Evolutionary conservation across 2,797 vertebrate species (phyloP).

Genomic region (Luscinia megarhynchos): DNA sequence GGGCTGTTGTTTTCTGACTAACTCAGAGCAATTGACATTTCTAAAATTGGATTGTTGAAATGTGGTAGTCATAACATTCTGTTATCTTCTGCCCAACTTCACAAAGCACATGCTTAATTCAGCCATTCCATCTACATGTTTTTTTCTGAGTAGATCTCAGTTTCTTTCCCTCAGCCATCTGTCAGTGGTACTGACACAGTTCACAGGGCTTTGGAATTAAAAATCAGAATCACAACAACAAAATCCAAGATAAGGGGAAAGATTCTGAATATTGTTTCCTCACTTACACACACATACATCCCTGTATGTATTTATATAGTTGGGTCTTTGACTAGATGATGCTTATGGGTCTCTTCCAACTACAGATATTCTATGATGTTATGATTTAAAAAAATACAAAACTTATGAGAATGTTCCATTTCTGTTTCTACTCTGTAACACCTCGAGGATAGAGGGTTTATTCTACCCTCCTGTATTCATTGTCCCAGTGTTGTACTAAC

Average conservation of each 20-base stretch:
- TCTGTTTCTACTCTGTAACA: neutral
- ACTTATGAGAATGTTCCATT: neutral
- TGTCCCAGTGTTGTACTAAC: neutral
- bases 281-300: neutral
- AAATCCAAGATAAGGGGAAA: neutral
- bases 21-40: constrained; percentile 54
- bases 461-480: neutral
- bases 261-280: neutral
- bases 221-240: neutral
- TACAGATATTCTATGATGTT: neutral
- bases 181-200: neutral
- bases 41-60: constrained; percentile 55
- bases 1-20: constrained; percentile 49
- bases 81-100: constrained; percentile 31
- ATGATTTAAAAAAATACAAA: neutral
- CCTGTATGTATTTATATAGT: too few species aligned
- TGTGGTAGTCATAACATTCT: constrained; percentile 70
- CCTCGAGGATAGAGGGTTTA: neutral
- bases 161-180: neutral
- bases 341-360: neutral
- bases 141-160: neutral
- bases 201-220: neutral
- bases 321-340: neutral
- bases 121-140: neutral
- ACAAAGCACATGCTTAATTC: constrained; percentile 36